Conservation (phyloP, 1,140 invertebrate genomes). For the Leptestheria dahalacensis region DNA sequence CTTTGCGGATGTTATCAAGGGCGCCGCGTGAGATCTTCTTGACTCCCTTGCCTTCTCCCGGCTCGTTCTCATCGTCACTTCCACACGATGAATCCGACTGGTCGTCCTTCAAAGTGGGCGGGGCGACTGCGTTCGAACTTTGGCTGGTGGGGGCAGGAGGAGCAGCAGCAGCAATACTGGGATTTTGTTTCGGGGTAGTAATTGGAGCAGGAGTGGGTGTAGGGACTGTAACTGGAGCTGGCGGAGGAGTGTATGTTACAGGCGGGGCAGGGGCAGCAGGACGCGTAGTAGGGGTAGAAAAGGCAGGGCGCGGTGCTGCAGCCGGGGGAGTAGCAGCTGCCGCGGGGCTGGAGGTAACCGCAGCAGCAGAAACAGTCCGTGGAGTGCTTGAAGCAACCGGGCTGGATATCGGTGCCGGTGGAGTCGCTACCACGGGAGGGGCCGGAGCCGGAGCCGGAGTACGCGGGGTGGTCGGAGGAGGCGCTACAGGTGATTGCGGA, state of each 20-base stretch:
- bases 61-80: neutral
- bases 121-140: conserved; percentile 15
- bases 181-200: too few relatives aligned
- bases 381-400: neutral
- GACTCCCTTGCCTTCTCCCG: conserved; percentile 20
- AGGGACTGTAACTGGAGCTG: too few relatives aligned
- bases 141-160: neutral
- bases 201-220: too few relatives aligned
- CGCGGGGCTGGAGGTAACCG: neutral
- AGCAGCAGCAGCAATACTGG: too few relatives aligned
- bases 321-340: too few relatives aligned
- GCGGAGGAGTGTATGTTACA: too few relatives aligned
- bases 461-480: too few relatives aligned
- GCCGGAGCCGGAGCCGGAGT: neutral
- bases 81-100: neutral
- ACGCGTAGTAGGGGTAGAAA: too few relatives aligned
- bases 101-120: conserved; percentile 20
- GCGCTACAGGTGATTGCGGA: too few relatives aligned
- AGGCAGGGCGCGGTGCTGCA: too few relatives aligned
- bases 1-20: conserved; percentile 48
- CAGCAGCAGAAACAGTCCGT: neutral
- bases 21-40: conserved; percentile 39
- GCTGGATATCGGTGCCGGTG: neutral
- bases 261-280: too few relatives aligned
- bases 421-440: neutral